phyloP scores from a whole-genome alignment of 2,797 vertebrate species.

The Otolemur crassicaudatus region DNA sequence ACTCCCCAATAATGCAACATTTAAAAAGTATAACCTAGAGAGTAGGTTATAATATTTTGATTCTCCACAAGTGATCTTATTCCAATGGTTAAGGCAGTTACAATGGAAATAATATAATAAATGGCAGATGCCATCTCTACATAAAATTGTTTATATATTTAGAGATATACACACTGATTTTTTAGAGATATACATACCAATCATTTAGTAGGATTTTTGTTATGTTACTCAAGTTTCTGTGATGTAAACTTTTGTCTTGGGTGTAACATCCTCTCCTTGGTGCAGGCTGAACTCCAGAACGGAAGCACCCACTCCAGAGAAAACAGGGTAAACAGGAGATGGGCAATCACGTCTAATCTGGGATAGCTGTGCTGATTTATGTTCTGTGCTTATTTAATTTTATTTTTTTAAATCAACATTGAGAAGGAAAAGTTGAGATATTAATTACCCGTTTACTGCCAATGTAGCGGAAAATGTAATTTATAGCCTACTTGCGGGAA shows the following conservation, averaged over 20 bases:
- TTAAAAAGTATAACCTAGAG: neutral
- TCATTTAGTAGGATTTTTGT: neutral
- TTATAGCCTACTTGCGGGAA: slow-evolving; percentile 95
- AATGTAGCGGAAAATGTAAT: slow-evolving; percentile 99
- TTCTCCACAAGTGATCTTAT: neutral
- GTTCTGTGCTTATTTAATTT: slow-evolving; percentile 88
- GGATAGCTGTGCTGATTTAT: slow-evolving; percentile 85
- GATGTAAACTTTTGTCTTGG: neutral
- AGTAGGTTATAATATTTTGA: neutral
- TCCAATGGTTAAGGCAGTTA: neutral
- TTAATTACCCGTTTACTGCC: slow-evolving; percentile 98
- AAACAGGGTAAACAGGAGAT: slow-evolving; percentile 68
- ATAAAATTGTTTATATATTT: neutral
- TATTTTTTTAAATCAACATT: slow-evolving; percentile 91
- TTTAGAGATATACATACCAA: neutral
- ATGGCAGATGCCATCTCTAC: neutral
- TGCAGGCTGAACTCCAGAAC: neutral
- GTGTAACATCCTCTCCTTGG: neutral
- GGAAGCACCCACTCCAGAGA: slow-evolving; percentile 63
- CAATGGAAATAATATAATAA: neutral
- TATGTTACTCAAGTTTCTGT: neutral
- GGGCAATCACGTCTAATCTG: slow-evolving; percentile 77
- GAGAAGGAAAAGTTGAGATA: slow-evolving; percentile 95
- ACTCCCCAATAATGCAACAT: neutral
- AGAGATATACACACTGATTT: neutral